Percentiles rank a stretch among this genome's conserved stretches.
phyloP scores from a whole-genome alignment of 2,113 vertebrate species.

The Nesoenas mayeri region DNA sequence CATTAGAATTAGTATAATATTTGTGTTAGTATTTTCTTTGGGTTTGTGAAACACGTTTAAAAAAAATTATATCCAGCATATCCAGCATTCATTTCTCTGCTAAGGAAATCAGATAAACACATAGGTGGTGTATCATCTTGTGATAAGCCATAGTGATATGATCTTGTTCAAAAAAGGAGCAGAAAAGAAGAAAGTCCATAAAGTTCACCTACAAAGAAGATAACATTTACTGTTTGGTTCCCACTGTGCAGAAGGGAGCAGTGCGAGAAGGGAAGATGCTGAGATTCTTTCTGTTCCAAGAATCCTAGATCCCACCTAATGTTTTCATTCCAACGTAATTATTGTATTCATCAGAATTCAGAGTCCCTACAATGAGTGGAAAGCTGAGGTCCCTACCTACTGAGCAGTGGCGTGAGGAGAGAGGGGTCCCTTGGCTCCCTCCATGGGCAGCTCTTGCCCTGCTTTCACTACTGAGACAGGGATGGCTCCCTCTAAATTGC shows the following conservation, averaged over 20 bases:
- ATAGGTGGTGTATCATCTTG: background rate
- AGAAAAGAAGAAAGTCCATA: background rate
- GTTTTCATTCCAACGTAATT: background rate
- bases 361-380: background rate
- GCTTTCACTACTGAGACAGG: background rate
- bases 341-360: background rate
- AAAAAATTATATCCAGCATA: background rate
- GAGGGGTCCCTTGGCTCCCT: background rate
- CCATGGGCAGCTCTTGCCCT: background rate
- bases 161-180: background rate
- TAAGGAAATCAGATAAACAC: background rate
- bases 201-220: background rate
- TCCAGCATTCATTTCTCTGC: background rate
- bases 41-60: background rate
- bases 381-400: background rate
- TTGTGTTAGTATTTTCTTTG: background rate
- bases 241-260: background rate
- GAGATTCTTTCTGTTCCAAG: background rate
- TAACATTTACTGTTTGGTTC: background rate
- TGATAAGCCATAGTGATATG: fast-evolving
- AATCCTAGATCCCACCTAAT: background rate
- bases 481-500: background rate
- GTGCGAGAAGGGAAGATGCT: background rate
- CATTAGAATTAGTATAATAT: too few relatives aligned
- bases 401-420: background rate